Base-by-base conservation (phyloP, 2,113 vertebrate species). In the Salvelinus namaycush region DNA sequence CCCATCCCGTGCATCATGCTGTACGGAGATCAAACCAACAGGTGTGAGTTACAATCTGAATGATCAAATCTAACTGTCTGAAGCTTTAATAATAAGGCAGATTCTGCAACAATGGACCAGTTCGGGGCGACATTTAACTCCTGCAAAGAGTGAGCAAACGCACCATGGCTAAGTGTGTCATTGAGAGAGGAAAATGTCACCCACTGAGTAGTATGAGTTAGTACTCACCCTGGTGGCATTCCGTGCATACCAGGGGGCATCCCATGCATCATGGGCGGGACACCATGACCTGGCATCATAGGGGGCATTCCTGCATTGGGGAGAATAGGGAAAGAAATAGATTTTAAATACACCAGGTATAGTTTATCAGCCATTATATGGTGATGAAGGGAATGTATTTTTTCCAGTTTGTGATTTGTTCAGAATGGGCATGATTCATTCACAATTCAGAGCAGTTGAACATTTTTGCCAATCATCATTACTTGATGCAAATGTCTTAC, bases 241-340 rank as follows among this genome's bases (percentile, higher is more conserved):
- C 90, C 91, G 78, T 89, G 91, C 88, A 92, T 92, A 2, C 88
- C 85, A 78, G 90, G 90, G 48, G 89, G 93, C 91, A 94, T 92
- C 72, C 92, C 92, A 3, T 92, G 89, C 89, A 93, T 93, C 92
- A 98, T 94, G 70, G 96, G 96, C 81, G 97, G 96, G 89, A 97
- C 96, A 79, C 39, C 39, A 9, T 44, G 39, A 79, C 96, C 95
- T 51, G 96, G 96, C 96, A 98, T 97, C 89, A 98, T 93, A 1
- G 94, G 96, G 72, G 96, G 98, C 94, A 99, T 97, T 88, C 97
- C 98, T 99, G 80, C 6, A 88, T 76, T 65, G 70, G 69, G 71
- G 57, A 1, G 2, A 83, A 44, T 5, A 77, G 5, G 26, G 3
- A 44, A 9, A 57, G 24, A 24, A 3, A 8, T 14, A 73, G 8